Conservation (phyloP, 2,888 invertebrate genomes). For the Elaeidobius kamerunicus region DNA sequence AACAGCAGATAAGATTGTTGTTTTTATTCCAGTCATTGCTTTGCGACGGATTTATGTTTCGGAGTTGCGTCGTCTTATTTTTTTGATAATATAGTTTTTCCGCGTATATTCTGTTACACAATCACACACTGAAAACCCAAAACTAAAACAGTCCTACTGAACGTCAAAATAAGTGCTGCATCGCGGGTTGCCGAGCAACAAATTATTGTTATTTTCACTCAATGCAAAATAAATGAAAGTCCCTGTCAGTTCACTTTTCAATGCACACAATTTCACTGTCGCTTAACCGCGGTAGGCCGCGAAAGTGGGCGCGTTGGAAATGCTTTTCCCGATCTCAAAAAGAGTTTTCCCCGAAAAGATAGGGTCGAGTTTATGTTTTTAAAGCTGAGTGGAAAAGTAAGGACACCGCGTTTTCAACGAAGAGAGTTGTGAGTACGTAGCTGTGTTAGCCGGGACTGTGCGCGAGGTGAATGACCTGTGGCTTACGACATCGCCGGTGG, state of each 20-base stretch:
- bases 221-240: slow-evolving; percentile 21
- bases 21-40: slow-evolving; percentile 2
- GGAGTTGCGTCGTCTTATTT: not conserved
- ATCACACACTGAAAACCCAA: too few species aligned
- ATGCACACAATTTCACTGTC: slow-evolving; percentile 15
- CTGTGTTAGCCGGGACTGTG: slow-evolving; percentile 49
- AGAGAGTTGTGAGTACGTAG: slow-evolving; percentile 45
- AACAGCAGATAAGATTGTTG: slow-evolving; percentile 3
- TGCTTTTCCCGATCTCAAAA: too few species aligned
- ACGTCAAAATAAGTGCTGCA: slow-evolving; percentile 2
- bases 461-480: slow-evolving; percentile 52
- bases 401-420: slow-evolving; percentile 44
- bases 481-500: slow-evolving; percentile 43
- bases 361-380: too few species aligned
- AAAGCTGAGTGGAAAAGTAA: slow-evolving; percentile 44
- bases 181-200: not conserved
- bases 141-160: not conserved
- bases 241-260: slow-evolving; percentile 26
- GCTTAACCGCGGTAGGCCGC: slow-evolving; percentile 6
- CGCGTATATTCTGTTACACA: too few species aligned
- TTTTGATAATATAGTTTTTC: not conserved
- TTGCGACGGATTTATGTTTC: not conserved
- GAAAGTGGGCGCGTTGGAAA: slow-evolving; percentile 5
- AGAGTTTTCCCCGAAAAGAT: slow-evolving; percentile 3
- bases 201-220: slow-evolving; percentile 9